Percentiles rank a stretch among this genome's conserved stretches.
Conservation (phyloP, 2,113 vertebrate species). For the Gracilinanus agilis region DNA sequence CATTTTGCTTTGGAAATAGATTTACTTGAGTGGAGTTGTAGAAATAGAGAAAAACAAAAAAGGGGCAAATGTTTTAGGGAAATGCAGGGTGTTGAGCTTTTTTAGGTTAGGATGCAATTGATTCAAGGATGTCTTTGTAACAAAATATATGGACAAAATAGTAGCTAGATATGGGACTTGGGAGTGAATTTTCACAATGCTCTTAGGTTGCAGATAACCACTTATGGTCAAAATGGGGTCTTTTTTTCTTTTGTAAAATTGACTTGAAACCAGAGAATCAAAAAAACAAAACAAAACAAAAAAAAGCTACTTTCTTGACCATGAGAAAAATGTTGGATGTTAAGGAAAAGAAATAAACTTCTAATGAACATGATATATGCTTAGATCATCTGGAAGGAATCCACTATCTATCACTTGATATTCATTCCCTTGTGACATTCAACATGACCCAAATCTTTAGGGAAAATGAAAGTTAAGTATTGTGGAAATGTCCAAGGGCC, state of each 20-base stretch:
- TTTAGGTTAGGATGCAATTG: not conserved
- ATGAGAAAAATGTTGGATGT: not conserved
- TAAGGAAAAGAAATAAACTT: conserved; percentile 24
- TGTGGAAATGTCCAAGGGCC: not conserved
- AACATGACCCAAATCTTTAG: conserved; percentile 9
- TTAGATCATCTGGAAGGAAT: conserved; percentile 6
- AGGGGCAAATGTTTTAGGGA: not conserved
- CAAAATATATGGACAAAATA: not conserved
- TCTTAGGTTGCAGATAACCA: not conserved
- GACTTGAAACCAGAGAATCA: not conserved
- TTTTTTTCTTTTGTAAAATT: conserved; percentile 19
- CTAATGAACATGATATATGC: not conserved
- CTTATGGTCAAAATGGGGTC: no score
- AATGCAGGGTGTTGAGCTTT: conserved; percentile 17
- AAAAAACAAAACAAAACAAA: no score
- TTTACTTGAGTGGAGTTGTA: conserved; percentile 56
- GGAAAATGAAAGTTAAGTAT: not conserved
- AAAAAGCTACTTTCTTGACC: not conserved
- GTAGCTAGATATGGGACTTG: not conserved
- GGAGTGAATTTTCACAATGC: not conserved
- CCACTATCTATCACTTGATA: not conserved
- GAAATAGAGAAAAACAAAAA: conserved; percentile 50
- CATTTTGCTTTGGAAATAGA: conserved; percentile 75
- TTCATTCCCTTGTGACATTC: not conserved
- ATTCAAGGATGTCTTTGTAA: not conserved